A percentile compares a stretch with the other conserved stretches of the same genome.
phyloP scores from a whole-genome alignment of 2,113 vertebrate species.

The Eretmochelys imbricata region DNA sequence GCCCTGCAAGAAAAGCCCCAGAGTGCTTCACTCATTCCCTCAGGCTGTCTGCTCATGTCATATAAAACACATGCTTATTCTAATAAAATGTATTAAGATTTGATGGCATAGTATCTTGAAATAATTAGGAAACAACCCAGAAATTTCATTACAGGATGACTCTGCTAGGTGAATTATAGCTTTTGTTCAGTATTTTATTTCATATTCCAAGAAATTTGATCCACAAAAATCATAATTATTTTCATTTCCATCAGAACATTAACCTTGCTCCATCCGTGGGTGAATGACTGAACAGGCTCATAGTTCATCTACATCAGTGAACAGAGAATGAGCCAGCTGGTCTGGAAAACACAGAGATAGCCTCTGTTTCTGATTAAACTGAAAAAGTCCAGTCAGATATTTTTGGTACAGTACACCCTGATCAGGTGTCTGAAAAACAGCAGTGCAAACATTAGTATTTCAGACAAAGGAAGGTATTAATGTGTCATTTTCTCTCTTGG shows the following conservation, averaged over 20 bases:
- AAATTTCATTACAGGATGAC: slow-evolving; percentile 53
- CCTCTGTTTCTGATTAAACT: slow-evolving; percentile 59
- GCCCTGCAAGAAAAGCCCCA: slow-evolving; percentile 1
- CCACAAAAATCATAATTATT: slow-evolving; percentile 54
- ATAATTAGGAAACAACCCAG: slow-evolving; percentile 61
- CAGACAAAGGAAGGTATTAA: not conserved
- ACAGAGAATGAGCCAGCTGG: not conserved
- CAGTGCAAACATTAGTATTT: slow-evolving; percentile 7
- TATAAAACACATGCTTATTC: slow-evolving; percentile 39
- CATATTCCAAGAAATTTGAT: slow-evolving; percentile 61
- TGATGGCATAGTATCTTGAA: slow-evolving; percentile 57
- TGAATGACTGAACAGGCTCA: slow-evolving; percentile 33
- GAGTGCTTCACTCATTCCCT: slow-evolving; percentile 34
- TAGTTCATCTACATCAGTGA: slow-evolving; percentile 31
- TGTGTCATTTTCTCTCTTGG: slow-evolving; percentile 44
- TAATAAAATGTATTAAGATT: slow-evolving; percentile 42
- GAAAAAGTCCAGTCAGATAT: slow-evolving; percentile 35
- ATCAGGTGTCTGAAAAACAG: slow-evolving; percentile 16
- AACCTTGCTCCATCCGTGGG: not conserved
- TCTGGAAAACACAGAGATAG: slow-evolving; percentile 60
- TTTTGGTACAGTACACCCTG: slow-evolving; percentile 11
- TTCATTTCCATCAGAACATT: slow-evolving; percentile 55
- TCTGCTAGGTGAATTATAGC: slow-evolving; percentile 31
- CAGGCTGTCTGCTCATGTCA: slow-evolving; percentile 27
- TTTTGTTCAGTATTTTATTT: slow-evolving; percentile 50